phyloP scores from a whole-genome alignment of 2,888 invertebrate species.

The Lepidochrysops patricia region DNA sequence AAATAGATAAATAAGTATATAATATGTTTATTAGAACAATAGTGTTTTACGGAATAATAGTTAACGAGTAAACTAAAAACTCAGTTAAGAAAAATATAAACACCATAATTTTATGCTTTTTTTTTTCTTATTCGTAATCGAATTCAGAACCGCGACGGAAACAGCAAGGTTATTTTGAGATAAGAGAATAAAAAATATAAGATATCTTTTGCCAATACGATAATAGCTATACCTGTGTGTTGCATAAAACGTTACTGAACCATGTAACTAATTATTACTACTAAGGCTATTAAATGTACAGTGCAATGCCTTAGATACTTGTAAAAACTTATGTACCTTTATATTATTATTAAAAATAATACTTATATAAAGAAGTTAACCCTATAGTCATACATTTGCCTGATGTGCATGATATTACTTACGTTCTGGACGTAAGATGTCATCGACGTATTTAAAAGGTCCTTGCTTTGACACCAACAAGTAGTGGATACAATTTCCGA shows the following conservation, averaged over 20 bases:
- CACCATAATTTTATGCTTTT: not conserved
- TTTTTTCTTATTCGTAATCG: not conserved
- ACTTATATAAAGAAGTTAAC: too few species aligned
- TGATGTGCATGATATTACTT: too few species aligned
- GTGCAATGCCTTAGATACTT: too few species aligned
- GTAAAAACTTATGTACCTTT: too few species aligned
- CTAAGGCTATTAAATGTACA: too few species aligned
- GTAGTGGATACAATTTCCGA: not conserved
- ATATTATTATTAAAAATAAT: too few species aligned
- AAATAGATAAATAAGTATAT: too few species aligned
- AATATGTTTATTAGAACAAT: too few species aligned
- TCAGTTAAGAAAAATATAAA: not conserved
- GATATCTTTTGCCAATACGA: not conserved
- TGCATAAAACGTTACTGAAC: not conserved
- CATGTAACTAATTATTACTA: too few species aligned
- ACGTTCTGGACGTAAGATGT: not conserved
- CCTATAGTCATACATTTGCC: too few species aligned
- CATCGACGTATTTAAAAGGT: not conserved
- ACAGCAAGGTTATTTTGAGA: constrained; percentile 5
- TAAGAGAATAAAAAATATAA: not conserved
- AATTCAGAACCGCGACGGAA: not conserved
- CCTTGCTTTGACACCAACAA: not conserved
- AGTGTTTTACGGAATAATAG: too few species aligned
- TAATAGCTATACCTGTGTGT: not conserved
- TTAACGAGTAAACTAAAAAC: too few species aligned